Evolutionary conservation across 2,888 invertebrate species (phyloP).

Genomic region (Melieria picta): DNA sequence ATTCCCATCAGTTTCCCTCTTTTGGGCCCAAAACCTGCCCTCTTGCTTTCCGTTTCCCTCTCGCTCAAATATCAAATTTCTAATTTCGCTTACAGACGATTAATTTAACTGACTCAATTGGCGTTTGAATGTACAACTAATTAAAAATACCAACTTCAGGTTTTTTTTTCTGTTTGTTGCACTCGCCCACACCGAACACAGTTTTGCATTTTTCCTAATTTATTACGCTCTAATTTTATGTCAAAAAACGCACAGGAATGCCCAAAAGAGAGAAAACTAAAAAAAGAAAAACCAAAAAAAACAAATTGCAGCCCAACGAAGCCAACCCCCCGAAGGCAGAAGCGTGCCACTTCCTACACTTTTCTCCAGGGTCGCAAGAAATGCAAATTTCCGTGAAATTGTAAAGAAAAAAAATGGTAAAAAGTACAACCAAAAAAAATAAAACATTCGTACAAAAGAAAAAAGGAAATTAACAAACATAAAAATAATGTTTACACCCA

Average conservation of each 20-base stretch:
- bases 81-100: slow-evolving; percentile 32
- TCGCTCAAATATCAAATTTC: background rate
- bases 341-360: background rate
- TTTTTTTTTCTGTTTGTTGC: background rate
- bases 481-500: slow-evolving; percentile 61
- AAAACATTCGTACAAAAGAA: slow-evolving; percentile 40
- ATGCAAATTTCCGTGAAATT: slow-evolving; percentile 59
- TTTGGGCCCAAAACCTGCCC: background rate
- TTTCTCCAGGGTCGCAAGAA: slow-evolving; percentile 43
- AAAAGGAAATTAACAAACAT: slow-evolving; percentile 61
- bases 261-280: background rate
- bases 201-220: slow-evolving; percentile 30
- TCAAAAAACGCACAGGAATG: slow-evolving; percentile 31
- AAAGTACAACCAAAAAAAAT: slow-evolving; percentile 34
- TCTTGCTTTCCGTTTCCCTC: background rate
- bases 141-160: slow-evolving; percentile 29
- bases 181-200: background rate
- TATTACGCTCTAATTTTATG: slow-evolving; percentile 35
- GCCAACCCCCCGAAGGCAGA: slow-evolving; percentile 11
- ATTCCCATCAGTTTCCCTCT: too few relatives aligned
- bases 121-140: slow-evolving; percentile 34
- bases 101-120: slow-evolving; percentile 39
- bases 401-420: slow-evolving; percentile 45
- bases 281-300: slow-evolving; percentile 3
- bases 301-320: background rate